Evolutionary conservation across 2,797 vertebrate genomes (phyloP).

Genomic region (Sphenodon punctatus): DNA sequence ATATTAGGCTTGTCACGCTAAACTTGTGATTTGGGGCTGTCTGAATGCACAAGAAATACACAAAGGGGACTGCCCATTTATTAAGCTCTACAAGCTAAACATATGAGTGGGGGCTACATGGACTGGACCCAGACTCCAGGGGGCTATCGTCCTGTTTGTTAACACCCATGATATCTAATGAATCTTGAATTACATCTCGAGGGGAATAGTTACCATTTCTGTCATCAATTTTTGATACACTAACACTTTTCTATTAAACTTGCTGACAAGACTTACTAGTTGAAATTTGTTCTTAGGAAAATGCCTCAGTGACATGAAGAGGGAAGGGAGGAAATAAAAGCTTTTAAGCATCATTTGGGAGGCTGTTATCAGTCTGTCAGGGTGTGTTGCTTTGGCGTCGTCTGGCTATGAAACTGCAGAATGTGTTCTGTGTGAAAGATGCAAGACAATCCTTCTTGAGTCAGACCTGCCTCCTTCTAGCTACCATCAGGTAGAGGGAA

Average conservation of each 20-base stretch:
- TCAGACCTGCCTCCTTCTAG: constrained; percentile 28
- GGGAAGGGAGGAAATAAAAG: constrained; percentile 54
- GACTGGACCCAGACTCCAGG: too few species aligned
- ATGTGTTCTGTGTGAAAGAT: constrained; percentile 65
- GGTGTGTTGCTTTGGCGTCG: constrained; percentile 69
- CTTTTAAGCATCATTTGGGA: constrained; percentile 62
- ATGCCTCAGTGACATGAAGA: constrained; percentile 17
- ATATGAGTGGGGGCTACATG: too few species aligned
- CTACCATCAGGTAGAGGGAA: constrained; percentile 10
- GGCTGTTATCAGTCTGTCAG: constrained; percentile 69
- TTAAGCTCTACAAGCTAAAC: too few species aligned
- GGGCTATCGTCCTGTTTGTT: too few species aligned
- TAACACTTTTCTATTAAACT: constrained; percentile 22
- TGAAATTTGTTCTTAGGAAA: constrained; percentile 59
- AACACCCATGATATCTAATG: constrained; percentile 53
- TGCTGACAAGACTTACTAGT: constrained; percentile 18
- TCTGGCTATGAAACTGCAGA: constrained; percentile 73
- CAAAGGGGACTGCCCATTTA: too few species aligned
- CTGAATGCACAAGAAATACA: too few species aligned
- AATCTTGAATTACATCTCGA: neutral
- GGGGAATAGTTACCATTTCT: constrained; percentile 46
- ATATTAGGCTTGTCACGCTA: too few species aligned
- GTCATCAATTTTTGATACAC: constrained; percentile 47
- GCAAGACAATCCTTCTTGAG: constrained; percentile 41
- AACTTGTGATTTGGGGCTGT: too few species aligned